Base-by-base conservation (phyloP, 1,140 invertebrate genomes). In the Aphis craccivora region DNA sequence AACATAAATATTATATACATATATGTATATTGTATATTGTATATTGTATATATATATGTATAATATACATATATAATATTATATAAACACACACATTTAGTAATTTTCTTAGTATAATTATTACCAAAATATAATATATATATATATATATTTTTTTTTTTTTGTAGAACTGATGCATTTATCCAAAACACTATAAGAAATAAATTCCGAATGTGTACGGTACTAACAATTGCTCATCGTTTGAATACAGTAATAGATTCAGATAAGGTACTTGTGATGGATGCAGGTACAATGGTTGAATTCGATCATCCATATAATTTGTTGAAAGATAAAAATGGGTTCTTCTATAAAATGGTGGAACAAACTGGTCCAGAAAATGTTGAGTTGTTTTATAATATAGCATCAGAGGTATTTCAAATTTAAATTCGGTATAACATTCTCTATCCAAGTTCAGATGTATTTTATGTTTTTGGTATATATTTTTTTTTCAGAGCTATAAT, bases 321-420 rank as follows among this genome's bases (percentile, higher is more conserved):
- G 14, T 76, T 76, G 14, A 76, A 76, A 76, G 5, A 76, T 76
- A 76, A 76, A 76, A 76, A 76, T 76, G 60, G 60, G 30, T 76
- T 76, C 4, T 76, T 76, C 0, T 76, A n/a, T 76, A 76, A 76
- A 76, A 76, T 76, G 60, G 60, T 76, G 14, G 30, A 76, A 76
- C 60, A 76, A 76, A 76, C 60, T 76, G 60, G 30, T 4, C n/a
- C 60, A 6, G n/a, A 0, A 14, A 76, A n/a, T 76, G 30, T n/a
- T n/a, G 5, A 76, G n/a, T 20, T 76, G 3, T 35, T 76, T n/a
- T 30, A 76, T 18, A n/a, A 5, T n/a, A 18, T 14, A 35, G 60
- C 60, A 35, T n/a, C 53, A 45, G 94, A 94, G 95, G 95, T 76
- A 76, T 76, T n/a, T 18, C 4, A 76, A 0, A 76, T n/a, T 76